Evolutionary conservation across 2,888 invertebrate species (phyloP), one percentile per base, ranked within the genome.

Genomic region (Tinea trinotella): DNA sequence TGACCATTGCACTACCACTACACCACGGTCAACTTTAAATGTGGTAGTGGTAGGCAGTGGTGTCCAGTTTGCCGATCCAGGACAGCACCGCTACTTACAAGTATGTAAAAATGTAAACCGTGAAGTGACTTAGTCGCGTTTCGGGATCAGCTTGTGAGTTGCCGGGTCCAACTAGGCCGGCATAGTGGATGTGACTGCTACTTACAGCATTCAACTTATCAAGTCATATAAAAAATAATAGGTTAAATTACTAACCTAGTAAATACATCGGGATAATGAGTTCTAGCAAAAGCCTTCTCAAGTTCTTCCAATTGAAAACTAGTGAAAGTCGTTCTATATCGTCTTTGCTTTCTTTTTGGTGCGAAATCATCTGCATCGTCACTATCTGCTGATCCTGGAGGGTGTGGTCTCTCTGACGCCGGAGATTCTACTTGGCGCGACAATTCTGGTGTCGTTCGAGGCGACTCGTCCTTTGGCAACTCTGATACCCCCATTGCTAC

Each of bases 261-360:
- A 82, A 98, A 98, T 1, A 98, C 98, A 78, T 98, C 98, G 30
- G 98, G 98, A 75, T 98, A 98, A 77, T 98, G 98, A 10, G 98
- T 98, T 71, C 97, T 92, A 1, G 97, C 94, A 83, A 98, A 98
- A 0, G 98, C 97, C 71, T 98, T 98, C 80, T 98, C 98, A 64
- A 98, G 79, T 75, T 98, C 98, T 74, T 98, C 98, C 61, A 98
- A 87, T 76, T 98, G 96, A 70, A 95, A 96, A 68, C 95, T 95
- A 48, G 97, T 96, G 78, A 97, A 97, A 22, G 97, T 97, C n/a
- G 97, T 97, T 60, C 97, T 88, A 73, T 97, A 97, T 48, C 97
- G 85, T 6, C 97, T 87, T 71, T 97, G 97, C 71, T 97, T 97
- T 60, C 96, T 87, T 76, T 96, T 96, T 0, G 95, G 95, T 0